Percentiles rank a stretch among this genome's conserved stretches.
Evolutionary conservation across 1,140 invertebrate species (phyloP).

Genomic region (Venturia canescens): DNA sequence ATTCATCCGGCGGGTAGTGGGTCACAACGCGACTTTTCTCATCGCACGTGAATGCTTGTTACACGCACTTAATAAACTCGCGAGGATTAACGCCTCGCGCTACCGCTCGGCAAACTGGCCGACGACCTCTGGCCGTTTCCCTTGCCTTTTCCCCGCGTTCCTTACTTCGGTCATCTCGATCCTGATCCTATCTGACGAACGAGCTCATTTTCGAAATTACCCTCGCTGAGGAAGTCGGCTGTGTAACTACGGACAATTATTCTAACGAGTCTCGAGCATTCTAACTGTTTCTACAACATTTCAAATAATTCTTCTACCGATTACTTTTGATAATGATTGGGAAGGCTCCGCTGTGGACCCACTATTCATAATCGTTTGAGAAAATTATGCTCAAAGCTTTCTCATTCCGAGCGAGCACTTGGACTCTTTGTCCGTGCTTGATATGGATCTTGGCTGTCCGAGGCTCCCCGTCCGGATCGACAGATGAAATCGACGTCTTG

Average conservation of each 20-base stretch:
- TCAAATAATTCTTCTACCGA: background rate
- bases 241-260: background rate
- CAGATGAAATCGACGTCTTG: conserved; percentile 3
- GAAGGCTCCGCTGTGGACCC: background rate
- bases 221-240: background rate
- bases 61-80: background rate
- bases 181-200: too few relatives aligned
- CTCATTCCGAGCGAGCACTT: background rate
- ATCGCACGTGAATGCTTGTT: conserved; percentile 9
- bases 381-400: background rate
- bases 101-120: background rate
- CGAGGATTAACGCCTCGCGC: background rate
- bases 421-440: background rate
- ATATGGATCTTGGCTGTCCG: background rate
- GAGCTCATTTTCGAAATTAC: background rate
- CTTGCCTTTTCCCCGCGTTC: background rate
- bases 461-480: background rate
- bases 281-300: background rate
- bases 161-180: too few relatives aligned
- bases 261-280: background rate
- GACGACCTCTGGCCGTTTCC: background rate
- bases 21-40: conserved; percentile 48
- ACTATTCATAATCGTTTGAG: background rate
- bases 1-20: conserved; percentile 50
- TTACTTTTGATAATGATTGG: background rate